A percentile compares a stretch with the other conserved stretches of the same genome.
Evolutionary conservation across 2,113 vertebrate species (phyloP).

Genomic region (Bubalus kerabau): DNA sequence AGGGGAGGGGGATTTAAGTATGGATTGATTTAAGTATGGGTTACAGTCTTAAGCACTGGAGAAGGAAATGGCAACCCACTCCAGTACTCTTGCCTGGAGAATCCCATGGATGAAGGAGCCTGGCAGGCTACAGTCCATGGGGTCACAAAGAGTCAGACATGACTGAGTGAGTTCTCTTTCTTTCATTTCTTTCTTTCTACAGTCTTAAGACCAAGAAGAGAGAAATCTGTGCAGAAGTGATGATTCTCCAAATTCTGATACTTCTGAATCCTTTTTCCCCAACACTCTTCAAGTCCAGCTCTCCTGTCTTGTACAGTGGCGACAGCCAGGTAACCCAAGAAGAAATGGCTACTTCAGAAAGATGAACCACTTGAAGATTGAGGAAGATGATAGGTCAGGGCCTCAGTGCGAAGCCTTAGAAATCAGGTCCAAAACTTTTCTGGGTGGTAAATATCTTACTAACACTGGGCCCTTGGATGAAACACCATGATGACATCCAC

Average conservation of each 20-base stretch:
- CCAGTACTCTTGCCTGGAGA: too few relatives aligned
- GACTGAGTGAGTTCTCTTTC: too few relatives aligned
- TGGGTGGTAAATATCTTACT: background rate
- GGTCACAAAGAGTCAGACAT: too few relatives aligned
- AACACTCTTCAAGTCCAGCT: background rate
- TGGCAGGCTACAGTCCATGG: too few relatives aligned
- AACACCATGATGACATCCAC: background rate
- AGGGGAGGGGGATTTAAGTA: background rate
- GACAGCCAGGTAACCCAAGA: background rate
- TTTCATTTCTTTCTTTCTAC: too few relatives aligned
- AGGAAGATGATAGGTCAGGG: background rate
- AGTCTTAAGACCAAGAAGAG: too few relatives aligned
- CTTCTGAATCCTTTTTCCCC: background rate
- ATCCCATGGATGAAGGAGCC: too few relatives aligned
- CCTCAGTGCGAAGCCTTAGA: background rate
- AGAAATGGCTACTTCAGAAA: background rate
- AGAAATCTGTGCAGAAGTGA: background rate
- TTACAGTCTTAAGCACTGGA: too few relatives aligned
- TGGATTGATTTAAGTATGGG: background rate
- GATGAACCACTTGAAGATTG: background rate
- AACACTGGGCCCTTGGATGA: too few relatives aligned
- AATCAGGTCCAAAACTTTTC: background rate
- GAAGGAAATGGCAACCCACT: too few relatives aligned
- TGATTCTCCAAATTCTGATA: background rate
- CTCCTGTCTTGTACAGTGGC: background rate